Percentiles rank a stretch among this genome's conserved stretches.
Evolutionary conservation across 2,888 invertebrate genomes (phyloP).

Genomic region (Atethmia centrago): DNA sequence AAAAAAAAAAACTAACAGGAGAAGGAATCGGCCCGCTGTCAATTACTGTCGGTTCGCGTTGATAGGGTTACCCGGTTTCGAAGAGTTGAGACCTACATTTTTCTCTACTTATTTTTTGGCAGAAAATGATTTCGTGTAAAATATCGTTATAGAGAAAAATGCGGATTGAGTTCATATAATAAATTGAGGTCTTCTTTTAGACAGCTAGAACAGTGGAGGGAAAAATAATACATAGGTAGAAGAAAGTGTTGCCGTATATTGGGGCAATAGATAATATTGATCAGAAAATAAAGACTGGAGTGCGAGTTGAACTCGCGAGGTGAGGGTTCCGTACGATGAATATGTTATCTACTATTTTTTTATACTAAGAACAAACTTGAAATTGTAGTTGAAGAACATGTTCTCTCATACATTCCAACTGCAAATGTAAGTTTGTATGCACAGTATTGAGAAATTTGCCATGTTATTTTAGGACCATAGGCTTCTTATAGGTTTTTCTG

Average conservation of each 20-base stretch:
- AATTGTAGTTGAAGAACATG: no score
- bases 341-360: no score
- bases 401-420: no score
- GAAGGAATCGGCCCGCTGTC: conserved; percentile 80
- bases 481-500: no score
- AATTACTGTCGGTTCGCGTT: conserved; percentile 77
- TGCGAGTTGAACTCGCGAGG: no score
- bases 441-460: no score
- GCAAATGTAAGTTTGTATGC: no score
- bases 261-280: background rate
- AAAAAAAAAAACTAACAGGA: conserved; percentile 68
- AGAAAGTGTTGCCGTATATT: background rate
- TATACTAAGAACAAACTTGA: no score
- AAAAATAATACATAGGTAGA: background rate
- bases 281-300: background rate
- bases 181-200: background rate
- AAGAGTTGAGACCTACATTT: conserved; percentile 36
- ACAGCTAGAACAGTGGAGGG: background rate
- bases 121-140: conserved; percentile 12
- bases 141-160: background rate
- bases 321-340: no score
- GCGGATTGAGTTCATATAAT: background rate
- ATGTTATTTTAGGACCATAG: no score
- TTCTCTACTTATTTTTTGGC: conserved; percentile 22
- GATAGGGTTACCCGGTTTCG: conserved; percentile 50